A percentile compares a stretch with the other conserved stretches of the same genome.
phyloP scores from a whole-genome alignment of 2,797 vertebrate genomes.

The Cryptoprocta ferox region DNA sequence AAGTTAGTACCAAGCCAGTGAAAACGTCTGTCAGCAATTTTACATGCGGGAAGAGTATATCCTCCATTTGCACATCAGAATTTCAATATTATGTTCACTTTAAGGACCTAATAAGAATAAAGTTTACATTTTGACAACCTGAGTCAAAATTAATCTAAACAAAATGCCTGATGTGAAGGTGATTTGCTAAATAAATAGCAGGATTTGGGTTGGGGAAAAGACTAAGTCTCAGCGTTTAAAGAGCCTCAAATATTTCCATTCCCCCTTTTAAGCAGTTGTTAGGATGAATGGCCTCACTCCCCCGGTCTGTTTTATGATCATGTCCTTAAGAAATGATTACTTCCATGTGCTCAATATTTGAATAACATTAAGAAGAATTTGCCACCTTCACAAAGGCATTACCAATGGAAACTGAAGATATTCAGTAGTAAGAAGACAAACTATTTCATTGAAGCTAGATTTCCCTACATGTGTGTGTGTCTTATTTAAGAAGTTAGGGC shows the following conservation, averaged over 20 bases:
- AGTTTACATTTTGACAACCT: slow-evolving; percentile 64
- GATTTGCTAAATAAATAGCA: background rate
- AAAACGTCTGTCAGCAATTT: slow-evolving; percentile 71
- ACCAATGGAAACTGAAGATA: background rate
- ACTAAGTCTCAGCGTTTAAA: background rate
- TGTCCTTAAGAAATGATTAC: slow-evolving; percentile 29
- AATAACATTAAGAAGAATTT: background rate
- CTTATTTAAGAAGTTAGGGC: background rate
- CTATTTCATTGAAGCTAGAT: background rate
- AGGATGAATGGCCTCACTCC: background rate
- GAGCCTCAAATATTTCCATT: background rate
- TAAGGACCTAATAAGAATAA: slow-evolving; percentile 59
- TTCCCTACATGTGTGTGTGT: background rate
- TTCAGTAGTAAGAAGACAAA: background rate
- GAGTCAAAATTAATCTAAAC: slow-evolving; percentile 69
- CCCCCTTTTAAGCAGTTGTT: background rate
- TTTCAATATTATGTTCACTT: slow-evolving; percentile 61
- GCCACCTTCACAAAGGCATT: background rate
- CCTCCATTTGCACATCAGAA: slow-evolving; percentile 26
- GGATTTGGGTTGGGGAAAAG: background rate
- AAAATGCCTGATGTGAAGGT: background rate
- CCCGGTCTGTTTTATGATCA: background rate
- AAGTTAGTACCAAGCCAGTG: background rate
- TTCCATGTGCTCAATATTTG: background rate
- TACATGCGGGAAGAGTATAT: slow-evolving; percentile 48